phyloP scores from a whole-genome alignment of 2,797 vertebrate genomes.

The Xiphorhynchus erythropygius region DNA sequence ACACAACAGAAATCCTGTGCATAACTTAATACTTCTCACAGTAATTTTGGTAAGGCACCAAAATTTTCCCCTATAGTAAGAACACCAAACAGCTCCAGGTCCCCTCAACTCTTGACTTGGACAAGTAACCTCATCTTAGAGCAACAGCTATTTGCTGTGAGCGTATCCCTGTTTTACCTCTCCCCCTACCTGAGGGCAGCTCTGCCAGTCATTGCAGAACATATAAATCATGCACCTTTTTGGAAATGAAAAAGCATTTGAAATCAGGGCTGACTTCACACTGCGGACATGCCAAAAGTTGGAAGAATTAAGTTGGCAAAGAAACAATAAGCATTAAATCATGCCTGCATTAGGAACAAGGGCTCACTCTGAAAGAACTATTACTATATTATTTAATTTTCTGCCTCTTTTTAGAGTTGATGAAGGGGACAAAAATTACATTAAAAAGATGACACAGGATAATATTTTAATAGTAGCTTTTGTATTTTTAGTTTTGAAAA shows the following conservation, averaged over 20 bases:
- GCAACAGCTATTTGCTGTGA: background rate
- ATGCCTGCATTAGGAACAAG: background rate
- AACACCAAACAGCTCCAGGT: background rate
- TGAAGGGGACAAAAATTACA: background rate
- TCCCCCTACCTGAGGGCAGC: background rate
- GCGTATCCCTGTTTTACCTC: background rate
- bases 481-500: background rate
- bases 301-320: background rate
- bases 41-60: background rate
- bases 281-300: background rate
- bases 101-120: background rate
- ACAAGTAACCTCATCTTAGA: background rate
- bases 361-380: background rate
- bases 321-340: background rate
- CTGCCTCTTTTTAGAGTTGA: background rate
- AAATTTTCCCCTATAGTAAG: background rate
- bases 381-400: background rate
- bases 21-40: background rate
- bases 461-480: background rate
- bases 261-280: background rate
- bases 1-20: background rate
- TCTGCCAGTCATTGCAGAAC: background rate
- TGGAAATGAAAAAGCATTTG: background rate
- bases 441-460: background rate
- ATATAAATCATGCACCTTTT: background rate